These are phyloP conservation scores for Rhamnusium bicolor DNA, from an alignment of 2,888 invertebrate species.

Conservation along the genomic window DNA sequence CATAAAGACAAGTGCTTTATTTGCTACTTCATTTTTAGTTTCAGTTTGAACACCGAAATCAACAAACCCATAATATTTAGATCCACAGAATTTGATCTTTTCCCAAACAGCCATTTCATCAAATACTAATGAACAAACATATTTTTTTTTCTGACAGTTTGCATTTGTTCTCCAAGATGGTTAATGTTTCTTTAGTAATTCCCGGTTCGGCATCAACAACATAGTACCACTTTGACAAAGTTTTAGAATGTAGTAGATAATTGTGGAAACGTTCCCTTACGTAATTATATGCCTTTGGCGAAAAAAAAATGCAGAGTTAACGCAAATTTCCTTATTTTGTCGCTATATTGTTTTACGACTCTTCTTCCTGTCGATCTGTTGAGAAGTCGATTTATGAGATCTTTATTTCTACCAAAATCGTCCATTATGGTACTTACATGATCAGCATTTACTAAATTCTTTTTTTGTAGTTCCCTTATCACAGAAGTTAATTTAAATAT, in stretches of 20 bases:
- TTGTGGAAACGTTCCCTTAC: slow-evolving; percentile 41
- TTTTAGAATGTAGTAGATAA: slow-evolving; percentile 41
- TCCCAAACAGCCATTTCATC: slow-evolving; percentile 47
- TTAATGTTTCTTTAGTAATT: slow-evolving; percentile 43
- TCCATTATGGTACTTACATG: neutral
- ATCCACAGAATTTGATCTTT: slow-evolving; percentile 43
- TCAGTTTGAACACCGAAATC: slow-evolving; percentile 43
- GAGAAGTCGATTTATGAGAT: neutral
- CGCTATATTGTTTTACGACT: neutral
- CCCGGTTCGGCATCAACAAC: slow-evolving; percentile 43
- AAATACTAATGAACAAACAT: slow-evolving; percentile 48
- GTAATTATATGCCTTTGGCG: slow-evolving; percentile 39
- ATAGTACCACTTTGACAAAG: slow-evolving; percentile 41
- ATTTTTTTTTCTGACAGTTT: slow-evolving; percentile 24
- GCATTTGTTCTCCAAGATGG: slow-evolving; percentile 40
- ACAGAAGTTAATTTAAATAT: slow-evolving; percentile 1
- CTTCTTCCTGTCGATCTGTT: neutral
- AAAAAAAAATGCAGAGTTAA: slow-evolving; percentile 36
- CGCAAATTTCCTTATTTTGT: neutral
- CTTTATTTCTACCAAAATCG: neutral
- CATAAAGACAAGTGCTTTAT: slow-evolving; percentile 43
- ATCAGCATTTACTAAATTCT: neutral
- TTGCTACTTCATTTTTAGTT: slow-evolving; percentile 42
- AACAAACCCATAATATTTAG: slow-evolving; percentile 49
- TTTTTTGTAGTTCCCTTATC: slow-evolving; percentile 1